phyloP scores from a whole-genome alignment of 2,113 vertebrate genomes.

The Vulpes lagopus region DNA sequence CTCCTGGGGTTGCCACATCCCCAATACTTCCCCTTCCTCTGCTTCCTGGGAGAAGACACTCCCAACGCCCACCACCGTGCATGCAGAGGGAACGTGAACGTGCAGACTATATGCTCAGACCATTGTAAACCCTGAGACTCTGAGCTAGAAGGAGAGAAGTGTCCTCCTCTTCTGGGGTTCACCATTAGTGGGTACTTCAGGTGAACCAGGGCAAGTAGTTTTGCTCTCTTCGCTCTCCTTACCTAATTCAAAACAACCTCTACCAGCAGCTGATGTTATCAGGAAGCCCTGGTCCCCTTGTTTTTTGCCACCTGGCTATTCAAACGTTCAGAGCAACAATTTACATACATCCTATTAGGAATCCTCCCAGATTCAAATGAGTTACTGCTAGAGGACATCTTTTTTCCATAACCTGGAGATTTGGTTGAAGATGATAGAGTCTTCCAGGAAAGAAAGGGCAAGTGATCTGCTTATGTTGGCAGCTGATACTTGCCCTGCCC shows the following conservation, averaged over 20 bases:
- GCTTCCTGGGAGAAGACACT: neutral
- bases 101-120: neutral
- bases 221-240: neutral
- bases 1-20: neutral
- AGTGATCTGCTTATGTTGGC: neutral
- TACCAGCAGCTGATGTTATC: neutral
- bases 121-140: neutral
- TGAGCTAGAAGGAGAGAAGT: neutral
- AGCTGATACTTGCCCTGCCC: neutral
- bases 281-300: constrained; percentile 61
- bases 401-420: constrained; percentile 73
- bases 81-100: neutral
- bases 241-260: constrained; percentile 39
- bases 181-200: neutral
- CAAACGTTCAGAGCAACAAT: constrained; percentile 80
- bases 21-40: neutral
- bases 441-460: constrained; percentile 45
- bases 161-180: neutral
- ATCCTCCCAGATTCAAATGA: constrained; percentile 82
- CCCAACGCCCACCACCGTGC: neutral
- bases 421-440: neutral
- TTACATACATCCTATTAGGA: constrained; percentile 80
- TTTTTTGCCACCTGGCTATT: constrained; percentile 77
- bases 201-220: neutral
- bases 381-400: constrained; percentile 61